A percentile compares a stretch with the other conserved stretches of the same genome.
phyloP scores from a whole-genome alignment of 2,113 vertebrate species.

The Myxocyprinus asiaticus region DNA sequence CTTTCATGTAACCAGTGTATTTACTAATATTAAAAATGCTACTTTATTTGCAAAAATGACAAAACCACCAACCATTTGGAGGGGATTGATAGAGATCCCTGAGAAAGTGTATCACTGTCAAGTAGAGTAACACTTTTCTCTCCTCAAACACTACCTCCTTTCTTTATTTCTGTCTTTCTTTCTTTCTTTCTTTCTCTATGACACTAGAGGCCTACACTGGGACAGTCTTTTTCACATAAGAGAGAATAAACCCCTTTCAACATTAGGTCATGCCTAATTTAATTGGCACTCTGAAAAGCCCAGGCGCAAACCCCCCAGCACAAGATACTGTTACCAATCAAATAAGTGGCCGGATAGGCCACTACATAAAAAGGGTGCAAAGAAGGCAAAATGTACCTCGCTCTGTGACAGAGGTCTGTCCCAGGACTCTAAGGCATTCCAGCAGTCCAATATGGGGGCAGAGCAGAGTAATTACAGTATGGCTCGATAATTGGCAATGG shows the following conservation, averaged over 20 bases:
- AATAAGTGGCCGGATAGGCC: constrained; percentile 10
- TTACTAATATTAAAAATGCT: background rate
- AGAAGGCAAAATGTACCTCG: background rate
- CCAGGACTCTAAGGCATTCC: constrained; percentile 5
- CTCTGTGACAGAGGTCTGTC: background rate
- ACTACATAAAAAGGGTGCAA: background rate
- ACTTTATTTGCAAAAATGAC: constrained; percentile 9
- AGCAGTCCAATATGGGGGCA: constrained; percentile 1
- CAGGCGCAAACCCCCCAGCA: constrained; percentile 17
- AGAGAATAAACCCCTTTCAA: constrained; percentile 24
- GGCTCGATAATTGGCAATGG: constrained; percentile 27
- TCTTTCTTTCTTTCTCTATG: too few species aligned
- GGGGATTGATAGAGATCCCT: background rate
- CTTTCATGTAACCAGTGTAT: background rate
- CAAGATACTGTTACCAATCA: constrained; percentile 37
- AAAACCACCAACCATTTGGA: background rate
- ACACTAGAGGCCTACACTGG: too few species aligned
- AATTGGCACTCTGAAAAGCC: background rate
- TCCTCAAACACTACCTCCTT: too few species aligned
- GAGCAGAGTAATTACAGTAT: constrained; percentile 24
- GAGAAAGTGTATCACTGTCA: background rate
- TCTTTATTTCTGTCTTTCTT: too few species aligned
- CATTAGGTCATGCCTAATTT: constrained; percentile 43
- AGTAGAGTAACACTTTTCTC: too few species aligned
- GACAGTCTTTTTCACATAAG: background rate